A percentile compares a stretch with the other conserved stretches of the same genome.
Evolutionary conservation across 2,888 invertebrate genomes (phyloP).

Genomic region (Eucriotettix oculatus): DNA sequence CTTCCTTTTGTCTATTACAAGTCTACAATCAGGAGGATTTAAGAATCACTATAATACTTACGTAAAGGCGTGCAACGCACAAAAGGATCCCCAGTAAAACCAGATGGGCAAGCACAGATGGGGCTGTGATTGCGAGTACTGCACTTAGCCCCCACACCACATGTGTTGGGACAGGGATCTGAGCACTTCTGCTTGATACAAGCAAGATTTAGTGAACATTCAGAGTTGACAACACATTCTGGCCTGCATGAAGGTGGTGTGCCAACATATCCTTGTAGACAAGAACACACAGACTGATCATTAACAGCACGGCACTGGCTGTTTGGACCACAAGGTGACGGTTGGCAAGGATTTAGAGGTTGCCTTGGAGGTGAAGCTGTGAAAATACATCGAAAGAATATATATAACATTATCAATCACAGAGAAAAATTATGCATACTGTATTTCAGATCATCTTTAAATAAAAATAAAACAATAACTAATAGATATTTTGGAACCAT

Average conservation of each 20-base stretch:
- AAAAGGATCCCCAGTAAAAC: conserved; percentile 79
- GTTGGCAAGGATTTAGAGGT: conserved; percentile 54
- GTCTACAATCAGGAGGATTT: too few species aligned
- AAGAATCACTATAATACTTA: conserved; percentile 27
- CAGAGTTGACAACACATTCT: conserved; percentile 73
- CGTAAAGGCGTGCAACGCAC: conserved; percentile 51
- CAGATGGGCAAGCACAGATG: conserved; percentile 68
- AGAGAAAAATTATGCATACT: too few species aligned
- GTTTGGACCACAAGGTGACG: conserved; percentile 76
- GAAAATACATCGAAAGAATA: background rate
- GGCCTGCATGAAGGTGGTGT: conserved; percentile 68
- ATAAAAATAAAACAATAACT: too few species aligned
- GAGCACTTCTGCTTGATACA: conserved; percentile 74
- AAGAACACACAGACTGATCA: conserved; percentile 70
- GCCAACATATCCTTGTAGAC: conserved; percentile 59
- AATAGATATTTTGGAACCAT: too few species aligned
- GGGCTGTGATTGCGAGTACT: conserved; percentile 71
- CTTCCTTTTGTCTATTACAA: too few species aligned
- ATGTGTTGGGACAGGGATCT: conserved; percentile 76
- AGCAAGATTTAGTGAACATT: conserved; percentile 65
- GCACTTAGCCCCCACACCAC: conserved; percentile 72
- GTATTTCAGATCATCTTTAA: too few species aligned
- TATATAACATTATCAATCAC: too few species aligned
- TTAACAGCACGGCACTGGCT: conserved; percentile 69
- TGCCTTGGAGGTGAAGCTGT: conserved; percentile 27